Evolutionary conservation across 2,113 vertebrate species (phyloP), one percentile per base, ranked within the genome.

Genomic region (Phrynosoma blainvillii): DNA sequence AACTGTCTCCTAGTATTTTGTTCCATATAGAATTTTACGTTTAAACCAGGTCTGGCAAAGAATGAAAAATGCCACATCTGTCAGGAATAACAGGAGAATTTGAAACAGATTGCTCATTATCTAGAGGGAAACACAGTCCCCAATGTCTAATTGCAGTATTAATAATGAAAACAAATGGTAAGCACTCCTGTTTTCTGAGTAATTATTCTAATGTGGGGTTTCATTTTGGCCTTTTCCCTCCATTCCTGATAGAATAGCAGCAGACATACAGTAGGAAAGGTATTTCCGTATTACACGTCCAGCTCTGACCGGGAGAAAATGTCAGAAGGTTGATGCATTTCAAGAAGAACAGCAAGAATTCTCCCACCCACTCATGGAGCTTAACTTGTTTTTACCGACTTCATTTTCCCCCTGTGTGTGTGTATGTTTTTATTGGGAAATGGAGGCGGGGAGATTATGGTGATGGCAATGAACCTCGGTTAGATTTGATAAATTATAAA

Each of bases 91-190:
- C 89, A 56, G 40, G 14, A 93, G 79, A 74, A 89, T 88, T 92
- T 87, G 94, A 93, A 93, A 91, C 85, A 80, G 16, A 87, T 66
- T 86, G 89, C 82, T 96, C 89, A 92, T 96, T 94, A 95, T 77
- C 89, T 91, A 90, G 92, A 91, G 74, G 75, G 88, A 95, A 95
- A 93, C 89, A 90, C 4, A n/a, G 90, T 89, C 92, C 90, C 91
- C 89, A 84, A 93, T 89, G 93, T 88, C 93, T 94, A 93, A 93
- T 88, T 86, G 87, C 89, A 93, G 83, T 92, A 95, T 95, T 96
- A 95, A 93, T 95, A 96, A 96, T 91, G 94, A 95, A 95, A 96
- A 94, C 87, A 23, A 92, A 92, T 93, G 95, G 93, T 80, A 84
- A 4, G 30, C 87, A 90, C 92, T 70, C 76, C 88, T 95, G 84